These are phyloP conservation scores for Willowsia nigromaculata DNA, from an alignment of 2,888 invertebrate species.

Conservation along the genomic window DNA sequence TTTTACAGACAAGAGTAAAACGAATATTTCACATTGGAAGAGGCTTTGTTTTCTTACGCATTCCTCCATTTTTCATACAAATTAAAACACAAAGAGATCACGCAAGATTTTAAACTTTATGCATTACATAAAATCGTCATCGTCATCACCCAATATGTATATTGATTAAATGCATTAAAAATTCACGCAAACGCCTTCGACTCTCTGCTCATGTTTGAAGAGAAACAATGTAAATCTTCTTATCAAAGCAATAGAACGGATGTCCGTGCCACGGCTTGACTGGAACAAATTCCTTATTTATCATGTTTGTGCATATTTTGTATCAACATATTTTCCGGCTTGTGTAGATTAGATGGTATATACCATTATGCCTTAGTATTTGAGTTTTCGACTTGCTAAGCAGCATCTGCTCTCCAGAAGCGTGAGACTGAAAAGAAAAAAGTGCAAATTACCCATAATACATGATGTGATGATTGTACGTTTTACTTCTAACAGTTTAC, in stretches of 20 bases:
- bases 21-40: too few species aligned
- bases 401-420: not conserved
- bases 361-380: not conserved
- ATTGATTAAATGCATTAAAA: not conserved
- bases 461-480: too few species aligned
- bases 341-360: too few species aligned
- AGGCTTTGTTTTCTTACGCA: too few species aligned
- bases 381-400: not conserved
- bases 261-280: not conserved
- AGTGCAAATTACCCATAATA: not conserved
- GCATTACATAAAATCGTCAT: too few species aligned
- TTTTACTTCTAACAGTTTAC: too few species aligned
- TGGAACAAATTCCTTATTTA: conserved; percentile 6
- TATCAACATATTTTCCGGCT: not conserved
- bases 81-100: too few species aligned
- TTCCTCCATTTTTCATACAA: too few species aligned
- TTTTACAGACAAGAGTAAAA: too few species aligned
- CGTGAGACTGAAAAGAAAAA: not conserved
- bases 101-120: too few species aligned
- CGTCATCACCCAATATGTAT: too few species aligned
- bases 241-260: not conserved
- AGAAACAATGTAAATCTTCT: not conserved
- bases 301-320: not conserved
- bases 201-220: not conserved
- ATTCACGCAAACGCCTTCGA: too few species aligned